Conservation (phyloP, 2,888 invertebrate genomes). For the Fragum whitleyi region DNA sequence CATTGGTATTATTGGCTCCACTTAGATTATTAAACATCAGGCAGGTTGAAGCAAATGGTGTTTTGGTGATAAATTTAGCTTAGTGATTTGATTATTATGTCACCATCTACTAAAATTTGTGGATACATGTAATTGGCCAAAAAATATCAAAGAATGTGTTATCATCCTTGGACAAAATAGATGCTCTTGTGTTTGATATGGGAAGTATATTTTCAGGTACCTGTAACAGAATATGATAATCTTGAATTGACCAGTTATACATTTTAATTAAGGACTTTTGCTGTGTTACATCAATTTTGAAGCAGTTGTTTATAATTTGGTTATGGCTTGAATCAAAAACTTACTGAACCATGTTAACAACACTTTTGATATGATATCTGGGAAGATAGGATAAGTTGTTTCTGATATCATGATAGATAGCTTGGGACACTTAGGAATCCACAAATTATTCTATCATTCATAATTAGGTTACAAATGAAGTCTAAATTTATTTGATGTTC, state of each 20-base stretch:
- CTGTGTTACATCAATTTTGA: not conserved
- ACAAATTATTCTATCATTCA: not conserved
- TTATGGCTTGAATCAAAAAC: conserved; percentile 3
- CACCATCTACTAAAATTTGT: too few species aligned
- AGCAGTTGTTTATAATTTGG: not conserved
- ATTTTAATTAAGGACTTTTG: not conserved
- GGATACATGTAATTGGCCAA: too few species aligned
- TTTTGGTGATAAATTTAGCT: too few species aligned
- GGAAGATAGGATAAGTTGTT: conserved; percentile 6
- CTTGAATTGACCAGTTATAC: not conserved
- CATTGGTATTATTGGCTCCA: too few species aligned
- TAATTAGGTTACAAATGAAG: not conserved
- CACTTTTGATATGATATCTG: conserved; percentile 19
- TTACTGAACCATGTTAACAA: conserved; percentile 44
- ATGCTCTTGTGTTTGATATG: too few species aligned
- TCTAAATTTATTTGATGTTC: too few species aligned
- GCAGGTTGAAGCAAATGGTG: too few species aligned
- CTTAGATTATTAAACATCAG: too few species aligned
- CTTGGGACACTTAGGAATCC: conserved; percentile 22
- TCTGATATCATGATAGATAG: conserved; percentile 15
- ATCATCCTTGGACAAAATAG: too few species aligned
- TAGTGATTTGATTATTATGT: too few species aligned
- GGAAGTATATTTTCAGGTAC: too few species aligned
- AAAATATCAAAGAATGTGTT: too few species aligned
- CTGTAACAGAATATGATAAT: not conserved